Evolutionary conservation across 2,888 invertebrate species (phyloP).

Genomic region (Thumatha senex): DNA sequence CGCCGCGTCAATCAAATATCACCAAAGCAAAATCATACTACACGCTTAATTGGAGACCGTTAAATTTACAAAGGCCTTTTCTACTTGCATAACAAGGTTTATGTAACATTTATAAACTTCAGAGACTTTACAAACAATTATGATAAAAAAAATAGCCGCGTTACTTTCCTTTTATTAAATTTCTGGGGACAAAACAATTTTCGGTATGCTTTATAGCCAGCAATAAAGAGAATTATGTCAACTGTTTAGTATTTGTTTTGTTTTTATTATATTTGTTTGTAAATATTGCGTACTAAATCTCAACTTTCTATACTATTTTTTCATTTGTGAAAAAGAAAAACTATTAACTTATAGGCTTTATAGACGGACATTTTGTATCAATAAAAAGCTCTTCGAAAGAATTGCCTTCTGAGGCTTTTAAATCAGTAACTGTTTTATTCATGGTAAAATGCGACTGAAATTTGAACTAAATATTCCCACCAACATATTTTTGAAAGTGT

Average conservation of each 20-base stretch:
- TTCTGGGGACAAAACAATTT: slow-evolving; percentile 19
- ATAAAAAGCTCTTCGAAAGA: too few species aligned
- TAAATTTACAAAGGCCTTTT: slow-evolving; percentile 50
- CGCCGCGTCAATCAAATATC: slow-evolving; percentile 20
- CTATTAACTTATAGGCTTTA: too few species aligned
- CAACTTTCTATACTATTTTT: background rate
- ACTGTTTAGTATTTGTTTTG: slow-evolving; percentile 1
- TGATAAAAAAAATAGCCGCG: slow-evolving; percentile 34
- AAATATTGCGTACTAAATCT: background rate
- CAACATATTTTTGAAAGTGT: too few species aligned
- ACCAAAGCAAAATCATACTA: slow-evolving; percentile 21
- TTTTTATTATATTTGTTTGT: background rate
- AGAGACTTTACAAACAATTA: slow-evolving; percentile 38
- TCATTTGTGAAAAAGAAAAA: too few species aligned
- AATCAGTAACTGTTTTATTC: too few species aligned
- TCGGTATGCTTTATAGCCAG: slow-evolving; percentile 13
- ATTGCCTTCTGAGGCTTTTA: too few species aligned
- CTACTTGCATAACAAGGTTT: slow-evolving; percentile 54
- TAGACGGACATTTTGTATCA: too few species aligned
- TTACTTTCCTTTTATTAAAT: slow-evolving; percentile 33
- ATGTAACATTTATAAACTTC: slow-evolving; percentile 44
- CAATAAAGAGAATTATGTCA: slow-evolving; percentile 15
- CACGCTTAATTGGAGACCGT: slow-evolving; percentile 58
- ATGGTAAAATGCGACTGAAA: too few species aligned
- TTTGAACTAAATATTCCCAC: too few species aligned